A percentile compares a stretch with the other conserved stretches of the same genome.
Evolutionary conservation across 2,797 vertebrate genomes (phyloP).

Genomic region (Hoplostethus atlanticus): DNA sequence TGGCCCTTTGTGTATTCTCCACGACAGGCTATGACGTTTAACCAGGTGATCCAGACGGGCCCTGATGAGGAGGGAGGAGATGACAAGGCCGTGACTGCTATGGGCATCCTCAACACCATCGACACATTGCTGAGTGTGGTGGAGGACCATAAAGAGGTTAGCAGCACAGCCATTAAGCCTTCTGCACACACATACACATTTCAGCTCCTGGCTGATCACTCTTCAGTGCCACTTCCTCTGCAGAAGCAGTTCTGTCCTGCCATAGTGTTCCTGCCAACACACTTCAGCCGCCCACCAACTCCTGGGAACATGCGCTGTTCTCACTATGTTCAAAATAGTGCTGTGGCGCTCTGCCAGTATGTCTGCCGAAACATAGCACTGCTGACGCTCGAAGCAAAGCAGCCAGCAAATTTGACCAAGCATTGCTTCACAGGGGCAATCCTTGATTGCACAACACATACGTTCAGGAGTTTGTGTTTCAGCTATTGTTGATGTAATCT

Average conservation of each 20-base stretch:
- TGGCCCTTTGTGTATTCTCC: constrained; percentile 16
- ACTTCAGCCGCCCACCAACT: constrained; percentile 79
- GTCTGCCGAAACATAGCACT: constrained; percentile 53
- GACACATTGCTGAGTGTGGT: constrained; percentile 98
- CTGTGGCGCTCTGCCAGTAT: constrained; percentile 55
- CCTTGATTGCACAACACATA: constrained; percentile 28
- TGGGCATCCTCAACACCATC: constrained; percentile 99
- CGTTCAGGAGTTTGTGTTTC: constrained; percentile 17
- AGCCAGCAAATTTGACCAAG: constrained; percentile 43
- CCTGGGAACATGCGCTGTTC: constrained; percentile 67
- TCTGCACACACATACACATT: constrained; percentile 33
- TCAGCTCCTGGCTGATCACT: constrained; percentile 42
- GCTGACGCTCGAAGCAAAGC: constrained; percentile 42
- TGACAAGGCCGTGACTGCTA: constrained; percentile 98
- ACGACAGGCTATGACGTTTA: constrained; percentile 98
- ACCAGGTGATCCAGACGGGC: constrained; percentile 98
- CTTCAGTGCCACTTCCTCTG: constrained; percentile 64
- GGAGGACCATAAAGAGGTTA: constrained; percentile 99
- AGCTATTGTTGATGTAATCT: background rate
- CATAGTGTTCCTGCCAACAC: constrained; percentile 67
- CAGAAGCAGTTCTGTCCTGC: constrained; percentile 62
- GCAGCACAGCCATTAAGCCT: constrained; percentile 42
- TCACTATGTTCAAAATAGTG: constrained; percentile 73
- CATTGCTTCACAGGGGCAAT: constrained; percentile 20
- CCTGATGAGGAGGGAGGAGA: constrained; percentile 98